Percentiles rank a stretch among this genome's conserved stretches.
Conservation (phyloP, 2,888 invertebrate species). For the Melipona beecheii region DNA sequence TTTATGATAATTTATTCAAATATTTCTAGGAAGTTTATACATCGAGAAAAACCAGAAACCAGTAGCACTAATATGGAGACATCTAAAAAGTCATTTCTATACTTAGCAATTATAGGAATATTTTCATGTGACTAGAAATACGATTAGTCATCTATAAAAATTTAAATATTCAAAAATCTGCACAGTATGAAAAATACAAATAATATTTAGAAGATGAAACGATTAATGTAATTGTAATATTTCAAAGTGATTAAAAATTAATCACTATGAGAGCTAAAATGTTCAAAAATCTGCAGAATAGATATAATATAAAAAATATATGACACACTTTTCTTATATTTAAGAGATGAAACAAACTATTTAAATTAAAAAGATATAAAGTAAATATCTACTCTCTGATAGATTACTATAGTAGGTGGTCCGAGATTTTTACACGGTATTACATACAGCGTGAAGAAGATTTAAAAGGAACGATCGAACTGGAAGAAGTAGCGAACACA, state of each 20-base stretch:
- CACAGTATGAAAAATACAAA: too few species aligned
- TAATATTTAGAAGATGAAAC: too few species aligned
- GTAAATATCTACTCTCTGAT: not conserved
- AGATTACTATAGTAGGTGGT: not conserved
- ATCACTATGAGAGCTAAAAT: too few species aligned
- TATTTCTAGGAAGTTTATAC: not conserved
- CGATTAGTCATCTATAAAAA: too few species aligned
- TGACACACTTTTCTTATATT: too few species aligned
- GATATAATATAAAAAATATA: too few species aligned
- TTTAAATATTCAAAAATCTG: too few species aligned
- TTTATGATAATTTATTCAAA: not conserved
- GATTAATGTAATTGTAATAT: too few species aligned
- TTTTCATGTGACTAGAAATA: not conserved
- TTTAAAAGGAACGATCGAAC: not conserved
- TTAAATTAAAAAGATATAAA: too few species aligned
- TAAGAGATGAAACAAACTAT: too few species aligned
- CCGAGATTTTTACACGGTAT: not conserved
- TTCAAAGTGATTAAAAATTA: too few species aligned
- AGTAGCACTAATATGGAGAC: not conserved
- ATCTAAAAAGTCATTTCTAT: not conserved
- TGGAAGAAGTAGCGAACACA: conserved; percentile 3
- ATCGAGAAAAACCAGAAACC: not conserved
- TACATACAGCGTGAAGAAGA: not conserved
- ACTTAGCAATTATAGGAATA: not conserved
- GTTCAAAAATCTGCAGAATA: too few species aligned